Evolutionary conservation across 2,888 invertebrate species (phyloP), one percentile per base, ranked within the genome.

Genomic region (Reticulitermes lucifugus): DNA sequence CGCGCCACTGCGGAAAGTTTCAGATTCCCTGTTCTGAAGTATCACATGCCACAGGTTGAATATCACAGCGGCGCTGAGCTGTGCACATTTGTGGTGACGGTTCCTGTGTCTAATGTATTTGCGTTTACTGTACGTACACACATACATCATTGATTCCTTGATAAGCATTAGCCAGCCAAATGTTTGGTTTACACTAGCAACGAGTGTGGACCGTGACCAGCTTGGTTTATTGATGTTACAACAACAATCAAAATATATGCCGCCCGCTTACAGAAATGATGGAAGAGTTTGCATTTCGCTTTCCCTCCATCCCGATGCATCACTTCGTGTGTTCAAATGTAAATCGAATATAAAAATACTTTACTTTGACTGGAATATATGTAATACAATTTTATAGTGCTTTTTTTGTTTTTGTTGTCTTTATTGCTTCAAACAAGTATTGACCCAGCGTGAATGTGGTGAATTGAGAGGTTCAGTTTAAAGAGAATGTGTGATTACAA

Each of bases 141-240:
- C 51, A 85, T 84, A 86, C 82, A 83, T 85, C 84, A 84, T 84
- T 84, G 84, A 84, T 84, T 84, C 84, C 65, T 29, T 59, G 77
- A 79, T 79, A 84, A 79, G 79, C 84, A 75, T 79, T 77, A 83
- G 77, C 84, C 59, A 84, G 73, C 83, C 51, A 77, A 83, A 83
- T 75, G 83, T 83, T 83, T 43, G 79, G 77, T 77, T 77, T 77
- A 84, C 84, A 77, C 65, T 60, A 21, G n/a, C 7, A 77, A 46
- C 65, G 81, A 65, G 65, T 59, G 43, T 60, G 60, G 35, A 35
- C 59, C 60, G 35, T 60, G 60, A 21, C 60, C 81, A 81, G 81
- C 65, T 81, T 79, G 83, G 79, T 84, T 79, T 84, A 79, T 84
- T 84, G 84, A 83, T 84, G 84, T 84, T 84, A 65, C 81, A 81